Conservation (phyloP, 2,888 invertebrate genomes). For the Eudemis profundana region DNA sequence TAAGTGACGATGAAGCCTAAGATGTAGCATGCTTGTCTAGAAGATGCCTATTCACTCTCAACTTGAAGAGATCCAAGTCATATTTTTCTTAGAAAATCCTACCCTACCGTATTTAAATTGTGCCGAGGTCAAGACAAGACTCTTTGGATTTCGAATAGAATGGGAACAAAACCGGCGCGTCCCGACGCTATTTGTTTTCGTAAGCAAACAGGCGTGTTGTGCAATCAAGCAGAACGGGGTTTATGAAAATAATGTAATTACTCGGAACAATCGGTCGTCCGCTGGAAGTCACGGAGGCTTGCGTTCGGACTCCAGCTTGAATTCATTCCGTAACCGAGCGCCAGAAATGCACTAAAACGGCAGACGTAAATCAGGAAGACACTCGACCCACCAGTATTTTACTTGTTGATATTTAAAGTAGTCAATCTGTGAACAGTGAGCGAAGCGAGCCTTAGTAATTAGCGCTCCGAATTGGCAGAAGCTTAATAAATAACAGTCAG, state of each 20-base stretch:
- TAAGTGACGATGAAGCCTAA: too few species aligned
- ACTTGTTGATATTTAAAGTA: conserved; percentile 52
- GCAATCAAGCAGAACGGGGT: conserved; percentile 14
- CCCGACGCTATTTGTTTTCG: conserved; percentile 11
- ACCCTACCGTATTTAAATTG: too few species aligned
- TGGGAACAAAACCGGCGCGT: not conserved
- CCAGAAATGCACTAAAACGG: conserved; percentile 32
- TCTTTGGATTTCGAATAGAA: not conserved
- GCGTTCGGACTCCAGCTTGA: conserved; percentile 32
- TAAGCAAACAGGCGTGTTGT: conserved; percentile 23
- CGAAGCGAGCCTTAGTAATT: conserved; percentile 62
- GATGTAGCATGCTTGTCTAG: too few species aligned
- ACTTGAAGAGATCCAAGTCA: too few species aligned
- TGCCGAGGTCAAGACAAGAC: not conserved
- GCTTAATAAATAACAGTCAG: conserved; percentile 62
- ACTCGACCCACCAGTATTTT: conserved; percentile 36
- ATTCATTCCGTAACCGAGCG: conserved; percentile 39
- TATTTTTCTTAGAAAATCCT: too few species aligned
- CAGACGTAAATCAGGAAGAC: conserved; percentile 36
- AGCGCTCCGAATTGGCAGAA: conserved; percentile 58
- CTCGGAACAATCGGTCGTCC: conserved; percentile 28
- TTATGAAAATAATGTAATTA: conserved; percentile 40
- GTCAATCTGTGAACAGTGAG: conserved; percentile 54
- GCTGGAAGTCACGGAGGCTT: conserved; percentile 25
- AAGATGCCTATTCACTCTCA: too few species aligned